Base-by-base conservation (phyloP, 2,888 invertebrate genomes). In the Cephus sareptanus region DNA sequence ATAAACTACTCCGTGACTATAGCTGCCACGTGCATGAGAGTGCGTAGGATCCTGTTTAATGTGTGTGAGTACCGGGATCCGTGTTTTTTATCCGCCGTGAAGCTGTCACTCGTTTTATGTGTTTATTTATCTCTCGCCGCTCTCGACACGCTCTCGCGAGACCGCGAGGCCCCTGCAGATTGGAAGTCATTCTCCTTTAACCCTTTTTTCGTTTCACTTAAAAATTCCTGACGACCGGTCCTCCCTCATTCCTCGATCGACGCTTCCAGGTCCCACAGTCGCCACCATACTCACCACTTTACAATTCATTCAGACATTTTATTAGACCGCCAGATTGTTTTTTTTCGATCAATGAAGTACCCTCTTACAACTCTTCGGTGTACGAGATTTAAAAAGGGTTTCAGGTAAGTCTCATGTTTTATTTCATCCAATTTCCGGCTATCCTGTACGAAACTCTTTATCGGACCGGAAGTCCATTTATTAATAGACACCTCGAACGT, bases 51-150 rank as follows among this genome's bases (percentile, higher is more conserved):
- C 81, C 80, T 82, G 83, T 84, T 81, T 15, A 70, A 33, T 30
- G 70, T 33, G 31, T 70, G 40, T 40, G 40, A 40, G 70, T 33
- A 33, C 70, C 31, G 31, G 70, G 31, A 33, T 70, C 70, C 82
- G 79, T 82, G 85, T 73, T 88, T 87, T 89, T 88, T 87, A 86
- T 84, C 82, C 82, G 75, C 83, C 87, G 85, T 83, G 84, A 87
- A 87, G 87, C 89, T 88, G 89, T 88, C 88, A 87, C 84, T 81
- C 79, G 83, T 87, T 88, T 89, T 87, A 88, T 85, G 83, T 84
- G 85, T 89, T 88, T 89, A 88, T 89, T 89, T 89, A 87, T 87
- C 86, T 86, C 83, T 76, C 78, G 34, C 56, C 69, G 11, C 82
- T 78, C 81, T 75, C 79, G 81, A 75, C 73, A 74, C 31, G 69